phyloP scores from a whole-genome alignment of 2,888 invertebrate species.

The Gasteruption jaculator region DNA sequence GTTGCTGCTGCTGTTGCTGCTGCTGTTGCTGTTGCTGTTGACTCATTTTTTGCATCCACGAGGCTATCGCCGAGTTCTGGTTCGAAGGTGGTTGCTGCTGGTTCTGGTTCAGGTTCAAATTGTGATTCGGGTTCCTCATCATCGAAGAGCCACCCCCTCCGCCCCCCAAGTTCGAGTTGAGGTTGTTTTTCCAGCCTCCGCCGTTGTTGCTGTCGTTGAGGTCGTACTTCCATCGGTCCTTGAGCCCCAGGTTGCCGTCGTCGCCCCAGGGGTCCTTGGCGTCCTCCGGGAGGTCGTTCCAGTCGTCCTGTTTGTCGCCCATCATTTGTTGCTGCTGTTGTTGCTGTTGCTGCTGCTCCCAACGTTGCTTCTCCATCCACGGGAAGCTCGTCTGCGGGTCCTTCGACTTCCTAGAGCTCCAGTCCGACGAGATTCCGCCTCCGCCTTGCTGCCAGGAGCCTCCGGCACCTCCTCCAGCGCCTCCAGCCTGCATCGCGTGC shows the following conservation, averaged over 20 bases:
- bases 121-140: constrained; percentile 20
- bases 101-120: constrained; percentile 15
- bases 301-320: constrained; percentile 40
- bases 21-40: constrained; percentile 13
- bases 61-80: too few species aligned
- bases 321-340: constrained; percentile 26
- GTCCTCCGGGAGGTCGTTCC: constrained; percentile 45
- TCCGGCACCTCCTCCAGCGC: too few species aligned
- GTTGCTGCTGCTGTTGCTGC: too few species aligned
- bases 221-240: constrained; percentile 30
- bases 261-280: constrained; percentile 49
- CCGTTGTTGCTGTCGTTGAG: too few species aligned
- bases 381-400: too few species aligned
- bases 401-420: too few species aligned
- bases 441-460: too few species aligned
- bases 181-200: too few species aligned
- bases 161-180: too few species aligned
- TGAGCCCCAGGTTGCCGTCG: constrained; percentile 27
- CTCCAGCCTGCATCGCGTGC: too few species aligned
- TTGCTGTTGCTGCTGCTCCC: constrained; percentile 27
- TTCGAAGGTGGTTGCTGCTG: background rate
- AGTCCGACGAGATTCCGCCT: too few species aligned
- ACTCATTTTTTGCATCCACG: background rate
- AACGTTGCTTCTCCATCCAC: constrained; percentile 28
- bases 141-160: too few species aligned